phyloP scores from a whole-genome alignment of 2,113 vertebrate genomes.

The Mystacornis crossleyi region DNA sequence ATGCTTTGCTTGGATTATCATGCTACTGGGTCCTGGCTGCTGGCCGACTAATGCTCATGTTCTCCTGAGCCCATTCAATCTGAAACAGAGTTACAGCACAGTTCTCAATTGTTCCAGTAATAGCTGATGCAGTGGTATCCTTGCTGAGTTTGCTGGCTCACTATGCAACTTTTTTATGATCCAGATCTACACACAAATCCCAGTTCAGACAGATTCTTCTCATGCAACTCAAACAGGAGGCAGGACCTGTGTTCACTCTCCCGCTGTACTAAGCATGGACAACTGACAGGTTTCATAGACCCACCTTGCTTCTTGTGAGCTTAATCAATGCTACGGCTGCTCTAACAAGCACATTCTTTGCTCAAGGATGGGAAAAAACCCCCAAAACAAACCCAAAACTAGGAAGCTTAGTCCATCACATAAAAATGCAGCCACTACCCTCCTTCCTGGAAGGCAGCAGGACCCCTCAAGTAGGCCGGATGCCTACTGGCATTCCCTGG shows the following conservation, averaged over 20 bases:
- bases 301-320: not conserved
- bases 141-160: not conserved
- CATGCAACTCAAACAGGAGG: accelerated
- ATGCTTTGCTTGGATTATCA: not conserved
- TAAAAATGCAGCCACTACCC: not conserved
- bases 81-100: not conserved
- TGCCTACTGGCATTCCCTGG: not conserved
- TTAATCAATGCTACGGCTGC: not conserved
- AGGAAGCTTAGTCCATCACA: not conserved
- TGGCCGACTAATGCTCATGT: not conserved
- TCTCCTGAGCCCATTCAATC: not conserved
- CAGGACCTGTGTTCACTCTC: accelerated
- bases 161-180: not conserved
- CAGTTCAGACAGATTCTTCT: not conserved
- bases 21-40: not conserved
- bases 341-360: accelerated
- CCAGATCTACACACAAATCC: not conserved
- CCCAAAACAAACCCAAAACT: not conserved
- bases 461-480: not conserved
- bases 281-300: not conserved
- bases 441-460: not conserved
- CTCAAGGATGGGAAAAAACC: not conserved
- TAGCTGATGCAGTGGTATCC: not conserved
- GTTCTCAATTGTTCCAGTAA: not conserved
- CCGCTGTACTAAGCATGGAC: not conserved